Base-by-base conservation (phyloP, 2,113 vertebrate genomes). In the Lagenorhynchus albirostris region DNA sequence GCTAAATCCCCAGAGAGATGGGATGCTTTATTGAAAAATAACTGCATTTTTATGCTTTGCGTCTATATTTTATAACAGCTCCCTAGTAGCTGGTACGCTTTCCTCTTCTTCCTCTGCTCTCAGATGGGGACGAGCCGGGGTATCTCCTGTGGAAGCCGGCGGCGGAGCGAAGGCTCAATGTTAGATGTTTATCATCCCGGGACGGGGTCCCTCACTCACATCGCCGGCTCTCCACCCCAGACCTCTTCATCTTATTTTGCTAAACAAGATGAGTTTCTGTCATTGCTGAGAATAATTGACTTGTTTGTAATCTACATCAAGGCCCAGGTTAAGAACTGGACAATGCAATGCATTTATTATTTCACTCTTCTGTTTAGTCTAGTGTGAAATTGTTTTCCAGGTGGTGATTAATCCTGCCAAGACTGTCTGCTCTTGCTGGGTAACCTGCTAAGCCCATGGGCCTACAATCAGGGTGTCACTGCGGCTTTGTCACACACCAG, bases 341-440 rank as follows among this genome's bases (percentile, higher is more conserved):
- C 94, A 90, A 53, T 8, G 8, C 53, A 33, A 95, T 14, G 73
- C 84, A 89, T 96, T 17, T 96, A 86, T 86, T 96, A 95, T 96
- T 95, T 31, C 88, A 93, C 90, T 94, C 95, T 55, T 93, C 85
- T 98, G 98, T 90, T 98, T 98, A 99, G 97, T 97, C 98, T 98
- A 96, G 98, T 98, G 98, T 98, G 98, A 99, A 99, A 99, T 98
- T 99, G 98, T 98, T 98, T 98, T 77, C 93, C 96, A 97, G 98
- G 98, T 98, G 97, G 96, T 44, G 79, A 98, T 98, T 97, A 97
- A 98, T 98, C 97, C 97, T 70, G 89, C 94, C 29, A 65, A 82
- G 90, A 87, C 31, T 25, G 50, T 70, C 71, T 89, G 88, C 92
- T 80, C 90, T 97, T 87, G 95, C 41, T 41, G 62, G 90, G 94